Conservation (phyloP, 2,888 invertebrate genomes). For the Nomada fabriciana region DNA sequence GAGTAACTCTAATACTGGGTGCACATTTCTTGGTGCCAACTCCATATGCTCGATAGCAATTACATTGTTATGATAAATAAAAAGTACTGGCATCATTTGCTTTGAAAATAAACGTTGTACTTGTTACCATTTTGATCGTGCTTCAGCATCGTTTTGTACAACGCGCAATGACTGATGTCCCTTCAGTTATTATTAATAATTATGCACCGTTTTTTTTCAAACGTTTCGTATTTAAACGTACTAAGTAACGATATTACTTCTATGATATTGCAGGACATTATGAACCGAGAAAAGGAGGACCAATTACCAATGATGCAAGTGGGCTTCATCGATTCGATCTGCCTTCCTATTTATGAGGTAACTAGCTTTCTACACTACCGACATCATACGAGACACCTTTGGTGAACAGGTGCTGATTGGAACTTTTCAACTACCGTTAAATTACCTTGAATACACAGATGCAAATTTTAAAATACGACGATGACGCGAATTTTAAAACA, state of each 20-base stretch:
- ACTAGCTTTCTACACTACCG: constrained; percentile 68
- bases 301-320: constrained; percentile 98
- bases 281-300: constrained; percentile 97
- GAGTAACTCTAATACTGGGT: too few species aligned
- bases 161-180: background rate
- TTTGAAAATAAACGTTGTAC: too few species aligned
- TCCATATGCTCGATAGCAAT: too few species aligned
- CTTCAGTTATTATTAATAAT: background rate
- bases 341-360: constrained; percentile 97
- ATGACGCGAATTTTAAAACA: too few species aligned
- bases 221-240: background rate
- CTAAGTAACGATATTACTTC: background rate
- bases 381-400: background rate
- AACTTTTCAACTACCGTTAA: constrained; percentile 1
- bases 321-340: constrained; percentile 97
- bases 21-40: too few species aligned
- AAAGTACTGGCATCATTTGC: too few species aligned
- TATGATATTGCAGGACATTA: constrained; percentile 90
- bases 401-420: background rate
- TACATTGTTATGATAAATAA: too few species aligned
- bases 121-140: background rate
- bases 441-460: background rate
- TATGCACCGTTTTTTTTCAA: background rate
- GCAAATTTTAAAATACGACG: background rate
- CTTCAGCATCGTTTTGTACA: background rate